Evolutionary conservation across 2,113 vertebrate genomes (phyloP).

Genomic region (Fregetta grallaria): DNA sequence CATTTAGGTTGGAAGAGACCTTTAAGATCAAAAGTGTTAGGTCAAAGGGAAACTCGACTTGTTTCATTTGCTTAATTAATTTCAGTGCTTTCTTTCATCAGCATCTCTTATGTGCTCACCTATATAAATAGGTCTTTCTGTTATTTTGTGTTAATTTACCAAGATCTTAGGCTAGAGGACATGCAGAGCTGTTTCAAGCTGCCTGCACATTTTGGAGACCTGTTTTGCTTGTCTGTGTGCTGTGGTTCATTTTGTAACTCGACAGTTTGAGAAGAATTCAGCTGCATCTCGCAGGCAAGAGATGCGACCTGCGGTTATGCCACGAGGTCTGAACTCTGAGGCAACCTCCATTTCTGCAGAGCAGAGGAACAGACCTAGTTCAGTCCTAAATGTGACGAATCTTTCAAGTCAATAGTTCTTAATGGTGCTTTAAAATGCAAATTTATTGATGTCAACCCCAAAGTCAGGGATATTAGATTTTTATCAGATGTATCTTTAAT

Average conservation of each 20-base stretch:
- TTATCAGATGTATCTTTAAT: not conserved
- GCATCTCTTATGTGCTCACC: not conserved
- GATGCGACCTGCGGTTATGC: not conserved
- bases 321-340: not conserved
- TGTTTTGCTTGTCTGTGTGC: not conserved
- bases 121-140: not conserved
- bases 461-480: not conserved
- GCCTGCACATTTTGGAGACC: not conserved
- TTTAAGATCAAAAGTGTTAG: not conserved
- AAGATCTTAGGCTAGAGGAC: not conserved
- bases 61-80: not conserved
- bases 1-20: no score
- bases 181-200: not conserved
- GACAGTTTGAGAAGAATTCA: not conserved
- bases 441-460: not conserved
- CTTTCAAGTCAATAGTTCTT: not conserved
- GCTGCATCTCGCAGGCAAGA: not conserved
- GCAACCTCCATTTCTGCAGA: not conserved
- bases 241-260: not conserved
- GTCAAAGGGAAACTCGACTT: not conserved
- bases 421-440: not conserved
- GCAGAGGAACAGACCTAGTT: not conserved
- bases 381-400: not conserved
- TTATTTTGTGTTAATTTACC: not conserved
- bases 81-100: not conserved